Percentiles rank a stretch among this genome's conserved stretches.
Evolutionary conservation across 2,113 vertebrate genomes (phyloP).

Genomic region (Pyrgilauda ruficollis): DNA sequence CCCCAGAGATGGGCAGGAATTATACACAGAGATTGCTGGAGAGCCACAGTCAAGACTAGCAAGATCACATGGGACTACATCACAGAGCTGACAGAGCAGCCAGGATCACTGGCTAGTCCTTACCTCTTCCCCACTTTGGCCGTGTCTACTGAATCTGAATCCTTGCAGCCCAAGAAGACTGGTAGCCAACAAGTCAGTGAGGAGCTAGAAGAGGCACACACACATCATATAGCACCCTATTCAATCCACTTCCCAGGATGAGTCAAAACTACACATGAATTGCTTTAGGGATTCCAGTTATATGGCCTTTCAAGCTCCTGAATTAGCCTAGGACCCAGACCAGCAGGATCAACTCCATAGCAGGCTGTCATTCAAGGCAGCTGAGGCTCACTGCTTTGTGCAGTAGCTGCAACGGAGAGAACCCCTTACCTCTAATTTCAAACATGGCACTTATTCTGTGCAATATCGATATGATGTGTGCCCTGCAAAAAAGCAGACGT

Average conservation of each 20-base stretch:
- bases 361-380: not conserved
- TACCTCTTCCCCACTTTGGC: not conserved
- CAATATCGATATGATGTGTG: fast-evolving
- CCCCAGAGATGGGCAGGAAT: not conserved
- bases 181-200: not conserved
- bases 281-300: not conserved
- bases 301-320: not conserved
- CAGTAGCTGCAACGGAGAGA: not conserved
- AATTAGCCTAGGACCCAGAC: not conserved
- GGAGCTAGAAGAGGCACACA: not conserved
- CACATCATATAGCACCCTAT: not conserved
- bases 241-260: not conserved
- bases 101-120: not conserved
- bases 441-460: not conserved
- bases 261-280: not conserved
- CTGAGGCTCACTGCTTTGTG: not conserved
- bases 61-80: not conserved
- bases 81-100: not conserved
- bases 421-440: not conserved
- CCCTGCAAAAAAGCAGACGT: not conserved
- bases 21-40: not conserved
- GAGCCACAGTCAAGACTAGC: not conserved
- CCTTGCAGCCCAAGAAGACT: not conserved
- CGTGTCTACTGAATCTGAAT: not conserved
- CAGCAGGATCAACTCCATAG: not conserved